Conservation (phyloP, 2,113 vertebrate species). For the Vulpes ferrilata region DNA sequence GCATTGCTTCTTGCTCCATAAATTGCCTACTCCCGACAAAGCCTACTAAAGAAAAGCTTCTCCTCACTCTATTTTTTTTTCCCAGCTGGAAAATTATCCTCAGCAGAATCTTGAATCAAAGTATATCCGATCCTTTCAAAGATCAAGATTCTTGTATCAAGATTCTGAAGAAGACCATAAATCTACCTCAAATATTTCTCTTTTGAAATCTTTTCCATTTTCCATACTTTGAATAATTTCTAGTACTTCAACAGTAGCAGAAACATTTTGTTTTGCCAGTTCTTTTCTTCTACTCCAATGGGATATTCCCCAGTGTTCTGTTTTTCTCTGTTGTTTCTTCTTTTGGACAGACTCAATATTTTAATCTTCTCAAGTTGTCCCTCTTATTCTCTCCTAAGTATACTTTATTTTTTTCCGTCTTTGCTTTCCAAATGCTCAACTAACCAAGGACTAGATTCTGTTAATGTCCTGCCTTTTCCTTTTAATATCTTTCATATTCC, state of each 20-base stretch:
- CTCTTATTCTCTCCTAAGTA: neutral
- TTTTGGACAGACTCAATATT: neutral
- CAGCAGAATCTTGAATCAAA: constrained; percentile 11
- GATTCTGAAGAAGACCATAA: neutral
- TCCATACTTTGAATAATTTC: neutral
- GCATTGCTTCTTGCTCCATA: neutral
- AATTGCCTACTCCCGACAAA: neutral
- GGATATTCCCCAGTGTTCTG: neutral
- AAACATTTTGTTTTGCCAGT: neutral
- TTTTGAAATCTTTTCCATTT: constrained; percentile 2
- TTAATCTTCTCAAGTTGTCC: neutral
- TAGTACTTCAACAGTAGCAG: neutral
- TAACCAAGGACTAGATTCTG: neutral
- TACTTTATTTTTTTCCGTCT: neutral
- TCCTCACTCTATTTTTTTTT: neutral
- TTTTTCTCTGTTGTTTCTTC: neutral
- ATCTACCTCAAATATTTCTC: neutral
- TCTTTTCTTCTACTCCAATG: neutral
- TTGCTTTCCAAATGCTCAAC: neutral
- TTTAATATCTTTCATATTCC: neutral
- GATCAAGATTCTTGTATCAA: neutral
- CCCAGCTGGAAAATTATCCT: neutral
- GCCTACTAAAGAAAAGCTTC: neutral
- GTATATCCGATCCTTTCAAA: neutral
- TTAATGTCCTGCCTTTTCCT: neutral